Conservation (phyloP, 2,113 vertebrate species). For the Dipodomys merriami region DNA sequence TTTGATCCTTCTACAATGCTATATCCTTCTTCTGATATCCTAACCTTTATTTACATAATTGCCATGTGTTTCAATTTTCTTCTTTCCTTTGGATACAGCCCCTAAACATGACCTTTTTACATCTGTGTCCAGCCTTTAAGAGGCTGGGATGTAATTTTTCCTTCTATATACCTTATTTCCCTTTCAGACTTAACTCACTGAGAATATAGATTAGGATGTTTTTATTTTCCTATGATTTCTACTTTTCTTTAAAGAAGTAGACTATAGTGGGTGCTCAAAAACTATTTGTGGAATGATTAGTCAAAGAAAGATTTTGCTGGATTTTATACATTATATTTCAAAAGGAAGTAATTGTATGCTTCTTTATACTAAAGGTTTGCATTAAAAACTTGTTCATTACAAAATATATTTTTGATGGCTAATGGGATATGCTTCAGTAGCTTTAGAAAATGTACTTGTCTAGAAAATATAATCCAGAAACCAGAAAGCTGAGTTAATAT, state of each 20-base stretch:
- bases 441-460: slow-evolving; percentile 22
- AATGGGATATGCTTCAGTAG: slow-evolving; percentile 44
- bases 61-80: background rate
- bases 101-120: background rate
- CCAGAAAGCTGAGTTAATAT: slow-evolving; percentile 11
- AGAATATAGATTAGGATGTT: background rate
- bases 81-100: background rate
- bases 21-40: background rate
- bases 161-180: background rate
- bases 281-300: background rate
- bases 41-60: background rate
- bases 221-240: background rate
- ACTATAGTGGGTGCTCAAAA: slow-evolving; percentile 11
- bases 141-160: background rate
- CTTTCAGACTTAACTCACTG: background rate
- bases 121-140: background rate
- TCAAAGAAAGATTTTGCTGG: slow-evolving; percentile 1
- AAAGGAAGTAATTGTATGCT: slow-evolving; percentile 7
- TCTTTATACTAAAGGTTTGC: slow-evolving; percentile 41
- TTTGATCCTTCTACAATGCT: background rate
- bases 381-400: slow-evolving; percentile 38
- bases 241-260: slow-evolving; percentile 10
- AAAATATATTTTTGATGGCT: slow-evolving; percentile 33
- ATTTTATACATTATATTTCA: slow-evolving; percentile 17
- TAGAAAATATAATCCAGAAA: slow-evolving; percentile 31